Conservation (phyloP, 2,113 vertebrate species). For the Chionodraco myersi region DNA sequence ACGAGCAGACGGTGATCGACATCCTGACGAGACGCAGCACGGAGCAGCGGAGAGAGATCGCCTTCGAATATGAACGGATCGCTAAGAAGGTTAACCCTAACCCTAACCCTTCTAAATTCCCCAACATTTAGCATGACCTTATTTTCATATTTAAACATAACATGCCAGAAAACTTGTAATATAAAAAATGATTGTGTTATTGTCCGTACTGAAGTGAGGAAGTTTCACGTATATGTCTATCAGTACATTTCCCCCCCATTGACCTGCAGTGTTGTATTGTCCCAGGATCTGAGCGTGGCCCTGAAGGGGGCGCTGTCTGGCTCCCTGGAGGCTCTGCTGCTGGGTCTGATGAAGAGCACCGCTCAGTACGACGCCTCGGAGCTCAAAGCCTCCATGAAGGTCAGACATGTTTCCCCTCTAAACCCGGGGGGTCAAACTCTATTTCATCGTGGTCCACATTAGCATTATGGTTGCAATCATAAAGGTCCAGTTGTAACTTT, state of each 20-base stretch:
- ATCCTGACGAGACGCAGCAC: slow-evolving; percentile 94
- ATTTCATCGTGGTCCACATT: no score
- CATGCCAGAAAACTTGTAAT: no score
- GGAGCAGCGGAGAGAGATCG: slow-evolving; percentile 91
- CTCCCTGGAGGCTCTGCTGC: slow-evolving; percentile 89
- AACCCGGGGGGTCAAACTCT: neutral
- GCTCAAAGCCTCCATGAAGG: slow-evolving; percentile 94
- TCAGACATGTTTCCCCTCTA: slow-evolving; percentile 46
- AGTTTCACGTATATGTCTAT: no score
- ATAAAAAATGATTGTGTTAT: no score
- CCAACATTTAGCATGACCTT: no score
- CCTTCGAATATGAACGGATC: slow-evolving; percentile 91
- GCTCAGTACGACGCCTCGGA: slow-evolving; percentile 92
- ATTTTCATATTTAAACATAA: no score
- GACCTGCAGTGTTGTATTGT: neutral
- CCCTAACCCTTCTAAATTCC: no score
- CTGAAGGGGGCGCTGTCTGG: slow-evolving; percentile 95
- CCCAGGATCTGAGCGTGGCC: slow-evolving; percentile 82
- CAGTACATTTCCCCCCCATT: no score
- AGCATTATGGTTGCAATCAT: no score
- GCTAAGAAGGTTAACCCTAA: slow-evolving; percentile 89
- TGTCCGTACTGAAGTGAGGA: no score
- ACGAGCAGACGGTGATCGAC: slow-evolving; percentile 94
- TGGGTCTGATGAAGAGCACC: slow-evolving; percentile 94
- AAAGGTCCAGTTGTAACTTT: no score